Percentiles rank a stretch among this genome's conserved stretches.
These are phyloP conservation scores for Chrysopa pallens DNA, from an alignment of 1,140 invertebrate genomes.

Conservation along the genomic window DNA sequence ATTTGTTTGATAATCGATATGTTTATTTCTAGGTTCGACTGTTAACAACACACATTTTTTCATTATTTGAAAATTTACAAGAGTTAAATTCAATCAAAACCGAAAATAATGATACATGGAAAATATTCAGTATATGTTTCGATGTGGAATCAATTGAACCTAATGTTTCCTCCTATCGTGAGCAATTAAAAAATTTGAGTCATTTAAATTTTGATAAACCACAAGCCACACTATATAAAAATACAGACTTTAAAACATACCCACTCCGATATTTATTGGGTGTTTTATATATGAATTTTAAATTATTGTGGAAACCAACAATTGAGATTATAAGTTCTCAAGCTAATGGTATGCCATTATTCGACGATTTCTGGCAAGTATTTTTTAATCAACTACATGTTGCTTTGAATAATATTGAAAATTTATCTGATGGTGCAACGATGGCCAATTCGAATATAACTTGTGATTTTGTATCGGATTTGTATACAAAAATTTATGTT, in stretches of 20 bases:
- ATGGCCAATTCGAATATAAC: background rate
- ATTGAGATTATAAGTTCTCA: conserved; percentile 52
- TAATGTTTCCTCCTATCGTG: conserved; percentile 56
- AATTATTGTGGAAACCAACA: conserved; percentile 72
- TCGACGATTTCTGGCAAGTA: conserved; percentile 56
- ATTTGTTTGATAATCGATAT: too few relatives aligned
- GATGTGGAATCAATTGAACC: conserved; percentile 45
- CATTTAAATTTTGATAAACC: conserved; percentile 43
- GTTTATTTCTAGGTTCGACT: conserved; percentile 38
- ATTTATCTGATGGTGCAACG: background rate
- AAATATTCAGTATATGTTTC: conserved; percentile 46
- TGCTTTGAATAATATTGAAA: conserved; percentile 19
- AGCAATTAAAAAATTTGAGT: conserved; percentile 53
- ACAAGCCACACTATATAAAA: conserved; percentile 31
- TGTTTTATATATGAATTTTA: conserved; percentile 71
- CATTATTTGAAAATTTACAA: conserved; percentile 39
- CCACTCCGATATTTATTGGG: conserved; percentile 64
- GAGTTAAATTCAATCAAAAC: conserved; percentile 16
- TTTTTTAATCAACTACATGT: conserved; percentile 43
- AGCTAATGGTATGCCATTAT: conserved; percentile 37
- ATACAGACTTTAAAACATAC: conserved; percentile 34
- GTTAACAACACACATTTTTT: conserved; percentile 49
- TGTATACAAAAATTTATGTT: conserved; percentile 14
- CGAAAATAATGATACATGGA: conserved; percentile 13
- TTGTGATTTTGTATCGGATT: conserved; percentile 9